Base-by-base conservation (phyloP, 2,113 vertebrate genomes). In the Odontesthes bonariensis region DNA sequence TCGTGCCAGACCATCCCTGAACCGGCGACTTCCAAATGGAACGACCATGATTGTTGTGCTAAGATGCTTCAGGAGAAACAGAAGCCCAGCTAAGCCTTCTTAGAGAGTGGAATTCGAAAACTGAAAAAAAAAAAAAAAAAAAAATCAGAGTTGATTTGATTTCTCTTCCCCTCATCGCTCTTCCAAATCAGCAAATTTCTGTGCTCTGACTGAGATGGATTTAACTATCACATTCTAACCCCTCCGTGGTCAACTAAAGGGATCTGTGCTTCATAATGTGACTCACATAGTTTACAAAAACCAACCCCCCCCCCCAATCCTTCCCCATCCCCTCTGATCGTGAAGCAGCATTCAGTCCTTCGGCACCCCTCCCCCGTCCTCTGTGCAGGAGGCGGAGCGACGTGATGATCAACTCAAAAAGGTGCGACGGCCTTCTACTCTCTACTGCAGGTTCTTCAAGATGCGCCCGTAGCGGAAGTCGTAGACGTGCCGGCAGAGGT, bases 401-500 rank as follows among this genome's bases (percentile, higher is more conserved):
- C 8, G 54, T 40, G 42, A 49, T 19, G 52, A 77, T 75, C 81
- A 14, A 73, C 58, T 74, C 66, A 60, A 42, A 62, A 58, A 27
- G 27, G 68, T 58, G 14, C 20, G 19, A 44, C 13, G 3, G 40
- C 58, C 49, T 9, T 32, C 44, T 1, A 0, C 35, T 59, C 62
- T 72, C 94, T 97, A 99, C 94, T 99, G 97, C 1, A 96, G 96
- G 91, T 99, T 99, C 95, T 99, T 99, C 82, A 99, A 91, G 93
- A 99, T 98, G 93, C 98, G 97, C 70, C 98, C 98, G 7, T 96
- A 97, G 71, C 98, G 93, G 89, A 99, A 99, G 92, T 99, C 98
- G 44, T 99, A 99, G 92, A 99, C 98, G 44, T 99, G 98, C 54
- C 98, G 96, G 92, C 98, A 99, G 85, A 99, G 95, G 91, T 99